Evolutionary conservation across 2,888 invertebrate species (phyloP).

Genomic region (Lumbricus terrestris): DNA sequence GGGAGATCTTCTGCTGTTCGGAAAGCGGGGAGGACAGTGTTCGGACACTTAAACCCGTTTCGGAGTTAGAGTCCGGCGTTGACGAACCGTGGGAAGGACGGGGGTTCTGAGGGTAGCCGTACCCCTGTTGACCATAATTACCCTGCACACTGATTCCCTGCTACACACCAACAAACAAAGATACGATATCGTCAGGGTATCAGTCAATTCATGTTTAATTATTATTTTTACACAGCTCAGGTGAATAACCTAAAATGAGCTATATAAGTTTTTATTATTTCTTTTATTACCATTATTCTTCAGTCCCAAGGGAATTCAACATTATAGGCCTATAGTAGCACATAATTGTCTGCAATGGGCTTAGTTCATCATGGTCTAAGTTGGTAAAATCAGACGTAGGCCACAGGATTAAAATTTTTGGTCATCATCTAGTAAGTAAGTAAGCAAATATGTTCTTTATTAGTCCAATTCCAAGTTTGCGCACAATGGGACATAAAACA

Average conservation of each 20-base stretch:
- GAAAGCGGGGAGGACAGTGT: background rate
- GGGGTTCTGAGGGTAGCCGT: background rate
- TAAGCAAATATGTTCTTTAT: no score
- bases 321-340: no score
- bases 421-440: no score
- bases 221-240: no score
- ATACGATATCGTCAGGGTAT: background rate
- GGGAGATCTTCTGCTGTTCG: slow-evolving; percentile 65
- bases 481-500: no score
- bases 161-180: background rate
- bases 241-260: background rate
- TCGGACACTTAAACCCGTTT: background rate
- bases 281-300: background rate
- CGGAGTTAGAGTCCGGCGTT: background rate
- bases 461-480: no score
- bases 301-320: no score
- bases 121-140: background rate
- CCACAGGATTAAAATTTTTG: no score
- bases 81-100: background rate
- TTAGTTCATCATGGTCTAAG: no score
- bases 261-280: background rate
- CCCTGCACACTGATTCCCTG: background rate
- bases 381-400: no score
- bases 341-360: no score
- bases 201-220: background rate